A percentile compares a stretch with the other conserved stretches of the same genome.
Conservation (phyloP, 1,140 invertebrate species). For the Agraylea sexmaculata region DNA sequence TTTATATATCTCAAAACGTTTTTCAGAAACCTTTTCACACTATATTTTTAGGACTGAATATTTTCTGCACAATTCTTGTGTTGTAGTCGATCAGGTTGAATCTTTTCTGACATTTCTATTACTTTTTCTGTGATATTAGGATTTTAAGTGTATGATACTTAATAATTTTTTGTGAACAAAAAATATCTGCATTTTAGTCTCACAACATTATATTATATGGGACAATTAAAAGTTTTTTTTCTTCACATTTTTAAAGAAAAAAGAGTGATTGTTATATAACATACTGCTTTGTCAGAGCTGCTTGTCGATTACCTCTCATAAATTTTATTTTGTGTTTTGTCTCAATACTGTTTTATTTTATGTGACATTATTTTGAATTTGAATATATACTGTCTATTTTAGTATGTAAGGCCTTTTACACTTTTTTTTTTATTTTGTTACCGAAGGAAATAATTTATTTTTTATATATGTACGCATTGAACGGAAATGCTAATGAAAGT, state of each 20-base stretch:
- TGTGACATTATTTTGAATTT: too few relatives aligned
- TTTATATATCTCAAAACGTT: too few relatives aligned
- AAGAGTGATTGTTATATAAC: constrained; percentile 6
- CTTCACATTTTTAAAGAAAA: constrained; percentile 18
- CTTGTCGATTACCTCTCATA: too few relatives aligned
- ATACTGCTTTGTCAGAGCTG: too few relatives aligned
- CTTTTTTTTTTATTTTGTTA: constrained; percentile 1
- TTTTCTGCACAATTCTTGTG: background rate
- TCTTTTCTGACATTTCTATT: too few relatives aligned
- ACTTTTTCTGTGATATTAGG: too few relatives aligned
- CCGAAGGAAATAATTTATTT: constrained; percentile 14
- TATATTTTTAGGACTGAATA: too few relatives aligned
- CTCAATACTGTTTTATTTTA: too few relatives aligned
- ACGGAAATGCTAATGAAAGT: constrained; percentile 4
- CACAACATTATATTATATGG: background rate
- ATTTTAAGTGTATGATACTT: background rate
- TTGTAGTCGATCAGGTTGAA: background rate
- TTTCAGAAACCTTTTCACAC: too few relatives aligned
- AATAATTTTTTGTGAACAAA: background rate
- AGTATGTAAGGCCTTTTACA: constrained; percentile 10
- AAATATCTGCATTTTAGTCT: background rate
- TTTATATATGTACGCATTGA: constrained; percentile 11
- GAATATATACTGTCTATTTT: constrained; percentile 7
- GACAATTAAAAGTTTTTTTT: constrained; percentile 15
- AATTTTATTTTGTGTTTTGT: too few relatives aligned